Percentiles rank a stretch among this genome's conserved stretches.
Evolutionary conservation across 2,797 vertebrate species (phyloP).

Genomic region (Sardinella longiceps): DNA sequence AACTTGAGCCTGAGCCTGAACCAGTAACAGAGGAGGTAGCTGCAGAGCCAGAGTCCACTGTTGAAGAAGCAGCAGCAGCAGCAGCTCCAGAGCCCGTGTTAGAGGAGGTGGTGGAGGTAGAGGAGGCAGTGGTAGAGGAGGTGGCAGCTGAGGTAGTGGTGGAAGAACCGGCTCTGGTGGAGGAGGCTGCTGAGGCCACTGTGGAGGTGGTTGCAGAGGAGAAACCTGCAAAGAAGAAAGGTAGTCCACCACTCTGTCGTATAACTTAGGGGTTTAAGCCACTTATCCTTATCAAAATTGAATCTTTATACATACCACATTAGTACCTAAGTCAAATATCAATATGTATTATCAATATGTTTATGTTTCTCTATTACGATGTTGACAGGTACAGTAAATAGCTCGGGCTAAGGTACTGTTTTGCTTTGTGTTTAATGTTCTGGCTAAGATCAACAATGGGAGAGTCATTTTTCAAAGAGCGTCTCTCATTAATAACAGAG

Average conservation of each 20-base stretch:
- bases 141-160: constrained; percentile 22
- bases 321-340: background rate
- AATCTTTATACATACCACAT: background rate
- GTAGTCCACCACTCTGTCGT: background rate
- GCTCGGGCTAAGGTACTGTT: background rate
- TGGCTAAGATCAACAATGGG: background rate
- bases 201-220: constrained; percentile 38
- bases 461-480: background rate
- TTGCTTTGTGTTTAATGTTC: background rate
- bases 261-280: background rate
- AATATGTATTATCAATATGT: background rate
- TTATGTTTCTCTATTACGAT: background rate
- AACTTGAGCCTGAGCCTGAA: background rate
- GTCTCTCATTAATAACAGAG: constrained; percentile 2
- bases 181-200: constrained; percentile 11
- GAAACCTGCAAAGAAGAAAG: constrained; percentile 36
- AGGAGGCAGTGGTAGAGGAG: constrained; percentile 21
- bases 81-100: background rate
- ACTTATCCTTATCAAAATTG: background rate
- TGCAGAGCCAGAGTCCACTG: background rate
- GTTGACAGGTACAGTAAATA: constrained; percentile 6
- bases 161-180: constrained; percentile 9
- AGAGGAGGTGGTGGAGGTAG: background rate
- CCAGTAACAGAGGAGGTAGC: background rate
- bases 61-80: background rate